phyloP scores from a whole-genome alignment of 2,113 vertebrate genomes.

The Lepidothrix coronata region DNA sequence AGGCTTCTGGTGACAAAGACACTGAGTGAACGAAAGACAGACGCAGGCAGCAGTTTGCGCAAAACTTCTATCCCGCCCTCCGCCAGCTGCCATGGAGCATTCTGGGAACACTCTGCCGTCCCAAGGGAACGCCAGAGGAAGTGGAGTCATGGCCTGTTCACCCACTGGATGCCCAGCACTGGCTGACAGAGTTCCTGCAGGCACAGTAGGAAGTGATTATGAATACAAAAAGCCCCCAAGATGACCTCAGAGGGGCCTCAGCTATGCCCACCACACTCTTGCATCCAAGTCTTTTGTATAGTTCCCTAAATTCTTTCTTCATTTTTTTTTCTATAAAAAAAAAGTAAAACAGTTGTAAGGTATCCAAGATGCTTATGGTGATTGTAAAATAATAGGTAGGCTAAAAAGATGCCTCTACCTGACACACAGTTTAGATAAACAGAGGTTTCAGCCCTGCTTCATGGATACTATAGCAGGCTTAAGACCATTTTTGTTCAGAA shows the following conservation, averaged over 20 bases:
- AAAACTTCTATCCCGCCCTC: background rate
- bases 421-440: background rate
- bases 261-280: background rate
- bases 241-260: background rate
- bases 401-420: background rate
- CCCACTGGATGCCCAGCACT: background rate
- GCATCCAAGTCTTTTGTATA: background rate
- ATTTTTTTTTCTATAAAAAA: background rate
- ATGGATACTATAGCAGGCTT: background rate
- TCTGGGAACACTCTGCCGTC: background rate
- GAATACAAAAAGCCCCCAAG: background rate
- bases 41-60: background rate
- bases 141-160: background rate
- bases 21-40: fast-evolving
- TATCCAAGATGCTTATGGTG: background rate
- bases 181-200: background rate
- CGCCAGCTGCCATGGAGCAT: fast-evolving
- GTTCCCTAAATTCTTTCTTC: background rate
- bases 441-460: background rate
- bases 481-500: background rate
- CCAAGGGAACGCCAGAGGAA: background rate
- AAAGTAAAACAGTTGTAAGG: background rate
- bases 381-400: background rate
- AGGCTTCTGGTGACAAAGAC: background rate
- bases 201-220: constrained; percentile 22